A percentile compares a stretch with the other conserved stretches of the same genome.
Evolutionary conservation across 1,140 invertebrate genomes (phyloP).

Genomic region (Globodera rostochiensis): DNA sequence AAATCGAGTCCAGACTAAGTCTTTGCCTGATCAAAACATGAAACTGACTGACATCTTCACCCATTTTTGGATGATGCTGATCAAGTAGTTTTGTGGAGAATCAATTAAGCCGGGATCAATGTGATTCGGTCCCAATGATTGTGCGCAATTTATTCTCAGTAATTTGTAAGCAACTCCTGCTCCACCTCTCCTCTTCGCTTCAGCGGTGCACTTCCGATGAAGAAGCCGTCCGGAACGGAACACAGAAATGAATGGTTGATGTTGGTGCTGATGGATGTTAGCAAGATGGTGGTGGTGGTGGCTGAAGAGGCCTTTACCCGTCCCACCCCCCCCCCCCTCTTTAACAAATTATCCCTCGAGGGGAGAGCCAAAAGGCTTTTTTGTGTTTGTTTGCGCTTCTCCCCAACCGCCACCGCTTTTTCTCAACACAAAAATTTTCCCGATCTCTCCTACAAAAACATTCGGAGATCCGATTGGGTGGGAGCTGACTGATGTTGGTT

Average conservation of each 20-base stretch:
- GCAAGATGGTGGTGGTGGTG: not conserved
- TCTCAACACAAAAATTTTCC: too few relatives aligned
- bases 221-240: not conserved
- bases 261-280: not conserved
- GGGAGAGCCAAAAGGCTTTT: not conserved
- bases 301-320: not conserved
- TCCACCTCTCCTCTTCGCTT: too few relatives aligned
- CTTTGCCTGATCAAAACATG: not conserved
- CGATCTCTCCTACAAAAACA: too few relatives aligned
- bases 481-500: too few relatives aligned
- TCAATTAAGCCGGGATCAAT: too few relatives aligned
- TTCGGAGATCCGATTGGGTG: too few relatives aligned
- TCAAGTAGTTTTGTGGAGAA: too few relatives aligned
- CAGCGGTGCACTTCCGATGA: not conserved
- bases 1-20: too few relatives aligned
- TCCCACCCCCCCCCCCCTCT: not conserved
- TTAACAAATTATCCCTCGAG: not conserved
- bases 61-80: conserved; percentile 19
- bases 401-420: not conserved
- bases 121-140: too few relatives aligned
- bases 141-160: too few relatives aligned
- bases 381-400: conserved; percentile 2
- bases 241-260: not conserved
- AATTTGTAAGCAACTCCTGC: too few relatives aligned
- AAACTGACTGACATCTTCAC: conserved; percentile 32